Evolutionary conservation across 2,797 vertebrate species (phyloP).

Genomic region (Furcifer pardalis): DNA sequence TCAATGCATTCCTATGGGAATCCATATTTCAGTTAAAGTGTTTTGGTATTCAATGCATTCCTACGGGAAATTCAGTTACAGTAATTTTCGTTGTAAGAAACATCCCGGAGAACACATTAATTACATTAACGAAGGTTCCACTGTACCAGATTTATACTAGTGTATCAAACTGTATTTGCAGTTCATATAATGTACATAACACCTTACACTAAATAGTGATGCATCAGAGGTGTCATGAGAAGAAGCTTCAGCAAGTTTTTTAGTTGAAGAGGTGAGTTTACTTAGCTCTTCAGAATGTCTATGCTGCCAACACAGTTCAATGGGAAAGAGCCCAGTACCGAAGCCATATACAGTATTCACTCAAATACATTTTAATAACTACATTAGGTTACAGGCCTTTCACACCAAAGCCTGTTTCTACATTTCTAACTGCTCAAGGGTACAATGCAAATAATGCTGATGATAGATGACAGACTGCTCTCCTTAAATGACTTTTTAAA

Average conservation of each 20-base stretch:
- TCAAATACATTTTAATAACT: background rate
- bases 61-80: too few species aligned
- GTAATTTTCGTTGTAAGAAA: too few species aligned
- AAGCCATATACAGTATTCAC: background rate
- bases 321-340: background rate
- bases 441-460: background rate
- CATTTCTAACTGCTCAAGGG: slow-evolving; percentile 10
- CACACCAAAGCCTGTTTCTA: background rate
- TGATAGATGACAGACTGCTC: background rate
- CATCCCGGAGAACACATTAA: too few species aligned
- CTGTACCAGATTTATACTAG: background rate
- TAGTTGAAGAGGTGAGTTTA: background rate
- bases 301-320: background rate
- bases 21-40: too few species aligned
- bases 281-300: background rate
- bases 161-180: background rate
- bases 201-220: background rate
- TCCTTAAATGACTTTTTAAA: background rate
- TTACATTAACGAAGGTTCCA: too few species aligned
- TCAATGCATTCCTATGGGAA: too few species aligned
- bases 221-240: background rate
- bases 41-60: too few species aligned
- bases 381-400: slow-evolving; percentile 27
- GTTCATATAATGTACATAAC: background rate
- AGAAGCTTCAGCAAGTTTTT: background rate